Base-by-base conservation (phyloP, 1,140 invertebrate genomes). In the Achatina immaculata region DNA sequence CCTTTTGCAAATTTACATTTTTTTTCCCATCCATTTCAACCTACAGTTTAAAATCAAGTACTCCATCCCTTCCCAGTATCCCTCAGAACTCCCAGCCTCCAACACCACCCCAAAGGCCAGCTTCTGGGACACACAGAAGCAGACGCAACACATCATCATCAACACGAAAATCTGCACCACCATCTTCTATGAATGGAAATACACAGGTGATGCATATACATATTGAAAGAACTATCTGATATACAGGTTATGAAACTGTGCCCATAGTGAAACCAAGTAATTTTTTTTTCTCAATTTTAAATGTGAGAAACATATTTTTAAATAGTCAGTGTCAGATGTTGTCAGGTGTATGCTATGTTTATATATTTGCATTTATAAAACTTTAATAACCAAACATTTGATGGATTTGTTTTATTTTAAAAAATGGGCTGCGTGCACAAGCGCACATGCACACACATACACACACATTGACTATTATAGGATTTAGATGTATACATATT, bases 51-150 rank as follows among this genome's bases (percentile, higher is more conserved):
- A 83, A 86, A 84, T 85, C 83, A 83, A 87, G 85, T 84, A 89
- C 87, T 45, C 89, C 89, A 73, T 88, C 89, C 74, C 85, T 90
- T 85, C 89, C 89, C 78, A 88, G 86, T 82, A 89, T 90, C 48
- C 88, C 89, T 55, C 89, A 87, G 62, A 87, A 83, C 83, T 83
- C 82, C n/a, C 80, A 85, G 38, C 83, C 85, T 80, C 86, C 73
- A 87, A 85, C 83, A 86, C 88, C 24, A 86, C 88, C 40, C 83
- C 21, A 85, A 84, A 48, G 74, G 66, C 78, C 78, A 24, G 66
- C 28, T 14, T 62, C 69, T 51, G 72, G 72, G 4, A 71, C 66
- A 55, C 51, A n/a, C 36, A 65, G n/a, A 66, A 34, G 69, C 16
- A 73, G 82, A 31, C 65, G 82, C 6, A 78, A 81, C 21, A 75